Conservation (phyloP, 2,113 vertebrate species). For the Bombycilla garrulus region DNA sequence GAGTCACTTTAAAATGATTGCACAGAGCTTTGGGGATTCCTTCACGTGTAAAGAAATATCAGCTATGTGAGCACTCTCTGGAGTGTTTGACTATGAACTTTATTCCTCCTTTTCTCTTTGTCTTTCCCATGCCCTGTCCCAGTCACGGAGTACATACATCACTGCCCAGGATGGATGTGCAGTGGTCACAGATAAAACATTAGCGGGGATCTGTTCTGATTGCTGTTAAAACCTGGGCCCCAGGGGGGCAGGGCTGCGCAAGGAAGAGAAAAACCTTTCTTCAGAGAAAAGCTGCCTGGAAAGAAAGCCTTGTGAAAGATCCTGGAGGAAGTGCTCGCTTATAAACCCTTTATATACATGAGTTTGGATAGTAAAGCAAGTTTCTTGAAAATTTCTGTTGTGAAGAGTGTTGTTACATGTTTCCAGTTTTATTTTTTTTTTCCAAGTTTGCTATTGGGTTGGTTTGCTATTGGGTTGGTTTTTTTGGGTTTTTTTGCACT, state of each 20-base stretch:
- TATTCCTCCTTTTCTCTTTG: neutral
- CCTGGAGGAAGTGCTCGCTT: neutral
- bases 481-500: neutral
- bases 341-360: neutral
- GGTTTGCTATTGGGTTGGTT: too few species aligned
- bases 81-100: neutral
- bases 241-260: neutral
- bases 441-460: fast-evolving
- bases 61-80: fast-evolving
- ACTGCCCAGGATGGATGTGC: neutral
- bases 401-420: neutral
- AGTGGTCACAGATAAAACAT: neutral
- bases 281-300: neutral
- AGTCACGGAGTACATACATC: neutral
- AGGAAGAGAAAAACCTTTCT: neutral
- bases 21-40: neutral
- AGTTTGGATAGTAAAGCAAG: neutral
- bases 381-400: neutral
- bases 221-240: neutral
- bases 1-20: neutral
- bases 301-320: neutral
- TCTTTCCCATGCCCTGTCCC: neutral
- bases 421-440: neutral
- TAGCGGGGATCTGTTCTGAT: neutral
- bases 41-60: fast-evolving